Percentiles rank a stretch among this genome's conserved stretches.
Conservation (phyloP, 2,113 vertebrate species). For the Megalops atlanticus region DNA sequence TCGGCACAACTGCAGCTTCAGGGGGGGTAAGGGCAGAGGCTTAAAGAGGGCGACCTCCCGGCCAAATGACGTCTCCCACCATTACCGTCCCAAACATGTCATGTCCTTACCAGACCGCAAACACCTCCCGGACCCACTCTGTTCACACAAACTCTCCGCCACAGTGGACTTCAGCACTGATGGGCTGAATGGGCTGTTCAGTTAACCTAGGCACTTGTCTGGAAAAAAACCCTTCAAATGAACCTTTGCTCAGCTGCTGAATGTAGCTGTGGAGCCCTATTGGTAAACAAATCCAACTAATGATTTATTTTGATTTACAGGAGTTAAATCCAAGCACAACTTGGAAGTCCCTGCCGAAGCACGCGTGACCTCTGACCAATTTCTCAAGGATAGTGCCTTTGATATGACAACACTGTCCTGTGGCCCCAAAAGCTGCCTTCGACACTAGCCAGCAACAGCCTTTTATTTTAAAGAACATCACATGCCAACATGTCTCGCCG, state of each 20-base stretch:
- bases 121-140: conserved; percentile 35
- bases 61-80: not conserved
- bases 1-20: not conserved
- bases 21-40: not conserved
- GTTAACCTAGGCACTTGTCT: not conserved
- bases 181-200: not conserved
- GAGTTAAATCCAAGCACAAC: not conserved
- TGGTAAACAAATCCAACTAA: not conserved
- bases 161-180: not conserved
- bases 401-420: not conserved
- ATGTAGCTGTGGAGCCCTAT: not conserved
- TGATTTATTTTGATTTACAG: not conserved
- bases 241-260: too few relatives aligned
- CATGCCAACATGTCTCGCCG: not conserved
- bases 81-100: not conserved
- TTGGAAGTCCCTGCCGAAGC: not conserved
- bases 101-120: conserved; percentile 30
- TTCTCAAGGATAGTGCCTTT: not conserved
- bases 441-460: conserved; percentile 26
- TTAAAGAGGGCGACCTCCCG: not conserved
- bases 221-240: too few relatives aligned
- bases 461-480: conserved; percentile 38
- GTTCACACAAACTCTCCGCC: conserved; percentile 24
- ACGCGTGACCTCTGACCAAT: not conserved
- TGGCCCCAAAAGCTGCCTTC: not conserved